Evolutionary conservation across 1,140 invertebrate species (phyloP), one percentile per base, ranked within the genome.

Genomic region (Dolichoris vasculosae): DNA sequence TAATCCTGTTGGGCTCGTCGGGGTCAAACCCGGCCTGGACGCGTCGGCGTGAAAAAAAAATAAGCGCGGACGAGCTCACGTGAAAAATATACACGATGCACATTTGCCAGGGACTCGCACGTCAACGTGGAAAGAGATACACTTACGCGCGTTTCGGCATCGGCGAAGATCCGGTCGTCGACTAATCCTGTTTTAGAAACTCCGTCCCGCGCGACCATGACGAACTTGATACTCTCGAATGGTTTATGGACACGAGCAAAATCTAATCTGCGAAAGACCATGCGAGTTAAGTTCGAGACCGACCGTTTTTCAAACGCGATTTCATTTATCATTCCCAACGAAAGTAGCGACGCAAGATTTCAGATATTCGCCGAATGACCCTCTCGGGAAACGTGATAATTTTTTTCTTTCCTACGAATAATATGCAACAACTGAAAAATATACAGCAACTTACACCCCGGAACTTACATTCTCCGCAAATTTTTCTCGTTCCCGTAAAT

Each of bases 151-250:
- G 26, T 0, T 40, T 46, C 32, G 15, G 59, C 4, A 20, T 8
- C 43, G 63, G 55, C 48, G 35, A 77, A 87, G 88, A 90, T 91
- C 86, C 85, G 83, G 69, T 84, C 76, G 84, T 9, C 77, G 35
- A 84, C 32, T 90, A 91, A 91, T 91, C 89, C 90, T 90, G 89
- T 91, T 92, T 92, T 91, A 87, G 87, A 91, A 92, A 90, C 87
- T 90, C 82, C 86, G 85, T 88, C 88, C 89, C 89, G 88, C 89
- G 88, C 89, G 89, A 88, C 90, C 90, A 88, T 91, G 89, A 90
- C 88, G 88, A 91, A 92, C 88, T 87, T 88, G 89, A 92, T 89
- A 90, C 89, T 30, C 63, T 79, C 35, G 3, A 76, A 51, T 64
- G n/a, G 48, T 83, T 83, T 76, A 83, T 13, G 40, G 46, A 55